A percentile compares a stretch with the other conserved stretches of the same genome.
phyloP scores from a whole-genome alignment of 2,113 vertebrate species.

The Plecturocebus donacophilus region DNA sequence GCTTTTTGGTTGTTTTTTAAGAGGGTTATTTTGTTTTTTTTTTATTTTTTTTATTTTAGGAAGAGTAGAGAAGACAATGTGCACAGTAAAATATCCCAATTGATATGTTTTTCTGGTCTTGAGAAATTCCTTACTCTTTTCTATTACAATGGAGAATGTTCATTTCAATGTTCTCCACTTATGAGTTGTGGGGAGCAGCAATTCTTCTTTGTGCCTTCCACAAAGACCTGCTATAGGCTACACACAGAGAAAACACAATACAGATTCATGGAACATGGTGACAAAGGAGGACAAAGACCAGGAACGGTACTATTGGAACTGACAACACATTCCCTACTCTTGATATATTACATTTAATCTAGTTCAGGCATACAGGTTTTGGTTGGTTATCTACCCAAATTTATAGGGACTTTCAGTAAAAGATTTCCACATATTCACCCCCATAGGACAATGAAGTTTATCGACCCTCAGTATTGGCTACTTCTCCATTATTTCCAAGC shows the following conservation, averaged over 20 bases:
- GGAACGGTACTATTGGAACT: not conserved
- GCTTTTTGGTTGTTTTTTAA: slow-evolving; percentile 22
- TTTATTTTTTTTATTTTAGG: not conserved
- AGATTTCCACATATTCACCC: not conserved
- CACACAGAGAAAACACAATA: not conserved
- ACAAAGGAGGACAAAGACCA: slow-evolving; percentile 30
- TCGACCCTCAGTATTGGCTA: not conserved
- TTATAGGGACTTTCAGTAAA: slow-evolving; percentile 19
- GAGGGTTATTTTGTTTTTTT: not conserved
- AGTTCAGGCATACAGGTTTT: slow-evolving; percentile 28
- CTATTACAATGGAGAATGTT: slow-evolving; percentile 42
- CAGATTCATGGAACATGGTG: slow-evolving; percentile 12
- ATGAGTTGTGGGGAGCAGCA: not conserved
- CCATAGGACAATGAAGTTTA: not conserved
- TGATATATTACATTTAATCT: slow-evolving; percentile 26
- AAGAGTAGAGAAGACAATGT: not conserved
- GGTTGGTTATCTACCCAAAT: not conserved
- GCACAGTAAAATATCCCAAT: not conserved
- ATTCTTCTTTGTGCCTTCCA: slow-evolving; percentile 42
- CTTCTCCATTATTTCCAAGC: not conserved
- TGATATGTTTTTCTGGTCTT: slow-evolving; percentile 42
- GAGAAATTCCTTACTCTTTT: slow-evolving; percentile 49
- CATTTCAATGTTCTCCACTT: slow-evolving; percentile 13
- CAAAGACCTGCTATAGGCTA: slow-evolving; percentile 52
- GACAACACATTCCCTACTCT: not conserved